Conservation (phyloP, 2,888 invertebrate genomes). For the Dryobotodes eremita region DNA sequence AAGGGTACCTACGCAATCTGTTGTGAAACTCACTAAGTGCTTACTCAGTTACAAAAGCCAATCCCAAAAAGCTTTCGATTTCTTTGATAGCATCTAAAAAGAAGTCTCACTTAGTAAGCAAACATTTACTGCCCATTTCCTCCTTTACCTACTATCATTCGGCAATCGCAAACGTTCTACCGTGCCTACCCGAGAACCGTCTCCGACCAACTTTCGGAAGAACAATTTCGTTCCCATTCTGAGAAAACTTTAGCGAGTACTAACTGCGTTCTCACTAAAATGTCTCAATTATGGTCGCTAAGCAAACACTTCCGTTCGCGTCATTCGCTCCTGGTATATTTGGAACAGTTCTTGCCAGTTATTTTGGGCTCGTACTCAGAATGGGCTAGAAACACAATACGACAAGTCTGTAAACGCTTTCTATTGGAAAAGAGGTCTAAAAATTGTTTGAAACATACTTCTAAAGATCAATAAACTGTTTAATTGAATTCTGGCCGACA, state of each 20-base stretch:
- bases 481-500: neutral
- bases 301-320: conserved; percentile 74
- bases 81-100: conserved; percentile 40
- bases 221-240: conserved; percentile 72
- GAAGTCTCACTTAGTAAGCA: conserved; percentile 53
- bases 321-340: conserved; percentile 64
- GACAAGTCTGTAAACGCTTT: neutral
- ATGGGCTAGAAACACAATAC: neutral
- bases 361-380: conserved; percentile 21
- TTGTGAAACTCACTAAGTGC: conserved; percentile 20
- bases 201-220: conserved; percentile 64
- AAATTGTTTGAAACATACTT: neutral
- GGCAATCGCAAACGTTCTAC: conserved; percentile 52
- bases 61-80: conserved; percentile 50
- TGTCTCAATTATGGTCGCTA: conserved; percentile 77
- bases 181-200: conserved; percentile 49
- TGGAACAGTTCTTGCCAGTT: conserved; percentile 36
- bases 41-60: conserved; percentile 18
- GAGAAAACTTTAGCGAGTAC: conserved; percentile 70
- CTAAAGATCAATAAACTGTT: neutral
- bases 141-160: conserved; percentile 48
- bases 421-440: neutral
- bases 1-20: neutral
- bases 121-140: conserved; percentile 41
- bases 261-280: conserved; percentile 74